Conservation (phyloP, 1,140 invertebrate species). For the Meteorus sp. region DNA sequence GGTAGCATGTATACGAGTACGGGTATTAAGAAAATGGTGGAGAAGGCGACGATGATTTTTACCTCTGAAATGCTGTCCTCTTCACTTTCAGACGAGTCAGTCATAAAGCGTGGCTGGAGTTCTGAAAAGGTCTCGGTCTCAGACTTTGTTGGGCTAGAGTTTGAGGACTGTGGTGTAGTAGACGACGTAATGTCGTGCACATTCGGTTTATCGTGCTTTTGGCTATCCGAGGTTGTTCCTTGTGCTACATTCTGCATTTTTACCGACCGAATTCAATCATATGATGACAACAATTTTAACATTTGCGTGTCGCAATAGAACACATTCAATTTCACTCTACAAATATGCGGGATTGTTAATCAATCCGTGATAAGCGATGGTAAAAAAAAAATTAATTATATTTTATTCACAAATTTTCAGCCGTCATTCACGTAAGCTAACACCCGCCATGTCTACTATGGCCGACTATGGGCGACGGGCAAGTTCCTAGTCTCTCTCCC, state of each 20-base stretch:
- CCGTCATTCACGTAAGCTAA: slow-evolving; percentile 72
- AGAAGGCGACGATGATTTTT: slow-evolving; percentile 41
- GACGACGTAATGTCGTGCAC: slow-evolving; percentile 62
- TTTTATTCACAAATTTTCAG: slow-evolving; percentile 49
- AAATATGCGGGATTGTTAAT: slow-evolving; percentile 31
- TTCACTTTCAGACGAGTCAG: slow-evolving; percentile 88
- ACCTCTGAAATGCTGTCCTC: slow-evolving; percentile 92
- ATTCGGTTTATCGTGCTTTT: slow-evolving; percentile 72
- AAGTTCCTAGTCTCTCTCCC: slow-evolving; percentile 18
- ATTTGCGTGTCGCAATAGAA: slow-evolving; percentile 55
- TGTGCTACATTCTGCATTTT: slow-evolving; percentile 89
- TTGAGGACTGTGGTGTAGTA: slow-evolving; percentile 66
- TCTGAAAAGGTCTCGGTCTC: slow-evolving; percentile 78
- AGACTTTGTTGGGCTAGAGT: slow-evolving; percentile 72
- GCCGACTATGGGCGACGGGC: slow-evolving; percentile 43
- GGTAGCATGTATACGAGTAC: slow-evolving; percentile 23
- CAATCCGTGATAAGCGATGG: slow-evolving; percentile 39
- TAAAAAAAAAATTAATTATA: no score
- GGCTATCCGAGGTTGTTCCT: slow-evolving; percentile 71
- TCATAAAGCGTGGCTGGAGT: slow-evolving; percentile 77
- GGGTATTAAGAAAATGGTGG: slow-evolving; percentile 43
- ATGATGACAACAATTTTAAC: slow-evolving; percentile 61
- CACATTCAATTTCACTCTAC: slow-evolving; percentile 36
- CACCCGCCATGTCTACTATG: slow-evolving; percentile 72
- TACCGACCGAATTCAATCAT: slow-evolving; percentile 67